These are phyloP conservation scores for Ceratitis capitata DNA, from an alignment of 1,140 invertebrate genomes.

Conservation along the genomic window DNA sequence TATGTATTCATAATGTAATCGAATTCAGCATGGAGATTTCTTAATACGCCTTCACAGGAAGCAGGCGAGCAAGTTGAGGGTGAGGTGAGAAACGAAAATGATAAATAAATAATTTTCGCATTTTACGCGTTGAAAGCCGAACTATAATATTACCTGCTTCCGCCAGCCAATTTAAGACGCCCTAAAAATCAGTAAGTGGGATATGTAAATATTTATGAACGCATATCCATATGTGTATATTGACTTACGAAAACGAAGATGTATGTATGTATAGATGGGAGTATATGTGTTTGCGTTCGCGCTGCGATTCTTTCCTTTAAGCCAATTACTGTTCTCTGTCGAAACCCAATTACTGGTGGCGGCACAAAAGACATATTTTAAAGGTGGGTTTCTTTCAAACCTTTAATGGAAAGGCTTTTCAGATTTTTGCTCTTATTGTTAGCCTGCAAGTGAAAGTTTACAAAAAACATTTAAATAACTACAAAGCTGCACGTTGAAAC, in stretches of 20 bases:
- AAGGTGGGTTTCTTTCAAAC: background rate
- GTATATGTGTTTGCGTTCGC: background rate
- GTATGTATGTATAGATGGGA: background rate
- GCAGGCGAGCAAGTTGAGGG: background rate
- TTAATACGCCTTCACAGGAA: background rate
- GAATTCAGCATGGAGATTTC: constrained; percentile 22
- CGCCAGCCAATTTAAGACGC: background rate
- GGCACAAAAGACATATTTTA: background rate
- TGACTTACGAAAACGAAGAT: too few relatives aligned
- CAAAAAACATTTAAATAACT: too few relatives aligned
- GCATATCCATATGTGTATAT: background rate
- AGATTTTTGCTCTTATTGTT: background rate
- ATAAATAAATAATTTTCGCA: background rate
- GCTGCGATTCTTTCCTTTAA: background rate
- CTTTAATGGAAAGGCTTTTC: too few relatives aligned
- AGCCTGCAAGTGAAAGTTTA: background rate
- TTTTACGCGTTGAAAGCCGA: background rate
- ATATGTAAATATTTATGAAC: background rate
- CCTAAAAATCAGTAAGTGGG: background rate
- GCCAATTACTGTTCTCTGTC: background rate
- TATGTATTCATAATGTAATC: constrained; percentile 12
- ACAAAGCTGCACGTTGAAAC: too few relatives aligned
- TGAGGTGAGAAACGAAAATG: background rate
- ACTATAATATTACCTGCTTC: background rate
- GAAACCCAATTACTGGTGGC: background rate